Evolutionary conservation across 1,140 invertebrate genomes (phyloP), one percentile per base, ranked within the genome.

Genomic region (Lerema accius): DNA sequence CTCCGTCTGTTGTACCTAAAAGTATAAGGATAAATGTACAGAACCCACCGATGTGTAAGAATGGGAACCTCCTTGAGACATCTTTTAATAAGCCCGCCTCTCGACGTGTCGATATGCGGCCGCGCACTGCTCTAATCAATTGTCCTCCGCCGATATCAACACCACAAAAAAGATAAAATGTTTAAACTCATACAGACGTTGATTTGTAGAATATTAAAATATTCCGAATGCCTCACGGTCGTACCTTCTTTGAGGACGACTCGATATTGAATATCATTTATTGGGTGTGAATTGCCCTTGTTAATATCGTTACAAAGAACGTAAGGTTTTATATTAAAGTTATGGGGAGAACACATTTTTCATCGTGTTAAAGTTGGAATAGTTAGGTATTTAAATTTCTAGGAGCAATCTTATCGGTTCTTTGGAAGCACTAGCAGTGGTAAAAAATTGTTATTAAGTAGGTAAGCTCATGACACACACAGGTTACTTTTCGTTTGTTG

Each of bases 181-280:
- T 13, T 55, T 56, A 43, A 56, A 56, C 51, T 56, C 39, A 43
- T 56, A 56, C 39, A 26, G 51, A 56, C 39, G 42, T 56, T 56
- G 51, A 56, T 56, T 56, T 56, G 51, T 56, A 39, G 51, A 43
- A 43, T 56, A 56, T 43, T 42, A 56, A 56, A 56, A 56, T 56
- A 56, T 56, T 43, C 51, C 17, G 37, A 16, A 43, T 32, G 51
- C 17, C 39, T 43, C 11, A 23, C 37, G 51, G 16, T 23, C 51
- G 13, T 4, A 37, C 11, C 1, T 23, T 6, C 17, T 55, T 56
- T 43, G 39, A n/a, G 51, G 4, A 4, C 19, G 9, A 13, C 3
- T 15, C 15, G 19, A 26, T 28, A 28, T 56, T 56, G 39, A 32
- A 32, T 56, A 56, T 43, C 51, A 43, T 56, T 43, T 56, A 56